A percentile compares a stretch with the other conserved stretches of the same genome.
phyloP scores from a whole-genome alignment of 1,140 invertebrate species.

The Drosophila leontia region DNA sequence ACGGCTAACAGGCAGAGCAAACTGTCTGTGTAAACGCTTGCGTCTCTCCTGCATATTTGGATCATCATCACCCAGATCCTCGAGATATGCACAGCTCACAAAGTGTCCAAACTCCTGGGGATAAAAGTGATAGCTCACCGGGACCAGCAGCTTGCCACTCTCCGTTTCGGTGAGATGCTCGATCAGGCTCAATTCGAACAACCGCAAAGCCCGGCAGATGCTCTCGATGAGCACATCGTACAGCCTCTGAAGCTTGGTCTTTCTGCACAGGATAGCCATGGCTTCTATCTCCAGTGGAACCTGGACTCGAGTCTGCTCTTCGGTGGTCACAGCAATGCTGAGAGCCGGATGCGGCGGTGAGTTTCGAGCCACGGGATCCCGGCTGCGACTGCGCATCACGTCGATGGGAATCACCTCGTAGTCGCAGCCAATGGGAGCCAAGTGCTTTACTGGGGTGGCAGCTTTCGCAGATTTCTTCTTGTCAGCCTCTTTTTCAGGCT shows the following conservation, averaged over 20 bases:
- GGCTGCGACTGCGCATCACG: conserved; percentile 66
- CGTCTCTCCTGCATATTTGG: conserved; percentile 86
- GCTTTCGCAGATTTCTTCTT: conserved; percentile 49
- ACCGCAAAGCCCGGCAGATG: conserved; percentile 88
- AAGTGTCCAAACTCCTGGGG: conserved; percentile 89
- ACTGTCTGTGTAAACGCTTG: conserved; percentile 88
- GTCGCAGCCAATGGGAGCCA: conserved; percentile 66
- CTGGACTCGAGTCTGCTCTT: conserved; percentile 83
- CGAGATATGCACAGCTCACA: conserved; percentile 90
- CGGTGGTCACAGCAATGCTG: conserved; percentile 63
- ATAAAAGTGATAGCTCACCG: conserved; percentile 83
- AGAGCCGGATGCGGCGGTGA: conserved; percentile 55
- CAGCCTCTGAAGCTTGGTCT: conserved; percentile 87
- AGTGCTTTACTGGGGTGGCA: conserved; percentile 27
- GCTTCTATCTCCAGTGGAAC: conserved; percentile 89
- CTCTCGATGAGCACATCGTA: conserved; percentile 91
- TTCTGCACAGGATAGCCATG: conserved; percentile 89
- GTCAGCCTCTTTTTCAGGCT: conserved; percentile 27
- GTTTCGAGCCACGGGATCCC: conserved; percentile 51
- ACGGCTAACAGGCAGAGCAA: conserved; percentile 88
- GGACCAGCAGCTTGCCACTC: conserved; percentile 54
- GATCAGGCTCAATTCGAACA: conserved; percentile 88
- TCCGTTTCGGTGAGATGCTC: conserved; percentile 73
- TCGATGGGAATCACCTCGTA: conserved; percentile 76
- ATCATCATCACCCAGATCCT: conserved; percentile 87